Evolutionary conservation across 1,140 invertebrate genomes (phyloP), one percentile per base, ranked within the genome.

Genomic region (Drosophila ohnishii): DNA sequence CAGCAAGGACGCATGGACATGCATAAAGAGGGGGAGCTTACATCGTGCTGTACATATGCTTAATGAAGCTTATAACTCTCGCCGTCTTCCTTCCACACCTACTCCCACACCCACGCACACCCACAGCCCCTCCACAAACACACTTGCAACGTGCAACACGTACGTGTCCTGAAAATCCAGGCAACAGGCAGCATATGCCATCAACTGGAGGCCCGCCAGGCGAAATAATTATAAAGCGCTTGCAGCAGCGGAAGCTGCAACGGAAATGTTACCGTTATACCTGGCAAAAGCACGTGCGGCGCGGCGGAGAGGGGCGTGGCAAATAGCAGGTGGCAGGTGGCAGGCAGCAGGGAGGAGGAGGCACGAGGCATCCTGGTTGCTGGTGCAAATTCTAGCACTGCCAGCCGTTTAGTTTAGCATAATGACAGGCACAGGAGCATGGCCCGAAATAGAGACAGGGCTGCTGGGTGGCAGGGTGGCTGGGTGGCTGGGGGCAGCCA

Each of bases 41-140:
- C 84, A 89, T 78, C 85, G 85, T 88, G 77, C 77, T 75, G 70
- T 90, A 90, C 87, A 90, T 90, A 90, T 90, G 87, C 87, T 90
- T 90, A 90, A 90, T 90, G 87, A 90, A 90, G 87, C 87, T 90
- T 90, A 90, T 90, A 90, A 86, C 86, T 88, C 85, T 78, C 74
- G 69, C 63, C 81, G 66, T 76, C 73, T 85, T 70, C 44, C 59
- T 59, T 37, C 61, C 22, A 44, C 35, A 28, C 39, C 19, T 19
- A 19, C 19, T 19, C 19, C 19, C 32, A n/a, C 8, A n/a, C 19
- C n/a, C 14, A 16, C 11, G 34, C 28, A 32, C 13, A 13, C 22
- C 16, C 28, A 34, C 19, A 25, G 42, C 19, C 19, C 25, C 45
- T 55, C 19, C 48, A 45, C 69, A 13, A 32, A 35, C 45, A 61